Evolutionary conservation across 1,140 invertebrate species (phyloP), one percentile per base, ranked within the genome.

Genomic region (Globodera rostochiensis): DNA sequence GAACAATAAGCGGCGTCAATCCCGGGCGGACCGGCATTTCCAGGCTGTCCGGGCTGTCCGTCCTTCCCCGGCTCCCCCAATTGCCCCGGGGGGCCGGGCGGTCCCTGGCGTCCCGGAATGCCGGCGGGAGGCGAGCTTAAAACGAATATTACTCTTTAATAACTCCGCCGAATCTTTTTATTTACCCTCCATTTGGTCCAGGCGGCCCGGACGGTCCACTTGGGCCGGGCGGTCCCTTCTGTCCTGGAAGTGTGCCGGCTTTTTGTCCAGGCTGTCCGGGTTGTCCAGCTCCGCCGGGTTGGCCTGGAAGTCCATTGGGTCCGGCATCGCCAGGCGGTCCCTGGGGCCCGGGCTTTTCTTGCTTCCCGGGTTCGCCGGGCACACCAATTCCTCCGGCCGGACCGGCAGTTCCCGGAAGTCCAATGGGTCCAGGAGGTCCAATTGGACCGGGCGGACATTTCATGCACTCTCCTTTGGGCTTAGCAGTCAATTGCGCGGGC

Each of bases 291-390:
- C 21, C 19, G 15, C 79, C 81, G 7, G 76, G 77, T 25, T 49
- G 21, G 8, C 81, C 81, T 53, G 57, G 45, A 25, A 49, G 36
- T 46, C 84, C 84, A 6, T 64, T 67, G 36, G 73, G 19, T 49
- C 84, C 84, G 36, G 71, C 57, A 53, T 81, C n/a, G 53, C 85
- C 83, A 19, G 47, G n/a, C 46, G 79, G 74, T 46, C 86, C 86
- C 60, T 73, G 78, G 19, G 3, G n/a, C 45, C 86, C 85, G 70
- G 76, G 53, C 45, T 73, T 3, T 25, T 79, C 85, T 6, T 36
- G 21, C 1, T 19, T 36, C 13, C 85, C 85, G 36, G 79, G 21
- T 3, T 66, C 53, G n/a, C 84, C 84, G 53, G 64, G 73, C n/a
- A 19, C 25, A 7, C 81, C 81, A n/a, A 73, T 47, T n/a, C 57